A percentile compares a stretch with the other conserved stretches of the same genome.
Evolutionary conservation across 92 coral and sea anemone genomes (phyloP).

Genomic region (Bergia sp.): DNA sequence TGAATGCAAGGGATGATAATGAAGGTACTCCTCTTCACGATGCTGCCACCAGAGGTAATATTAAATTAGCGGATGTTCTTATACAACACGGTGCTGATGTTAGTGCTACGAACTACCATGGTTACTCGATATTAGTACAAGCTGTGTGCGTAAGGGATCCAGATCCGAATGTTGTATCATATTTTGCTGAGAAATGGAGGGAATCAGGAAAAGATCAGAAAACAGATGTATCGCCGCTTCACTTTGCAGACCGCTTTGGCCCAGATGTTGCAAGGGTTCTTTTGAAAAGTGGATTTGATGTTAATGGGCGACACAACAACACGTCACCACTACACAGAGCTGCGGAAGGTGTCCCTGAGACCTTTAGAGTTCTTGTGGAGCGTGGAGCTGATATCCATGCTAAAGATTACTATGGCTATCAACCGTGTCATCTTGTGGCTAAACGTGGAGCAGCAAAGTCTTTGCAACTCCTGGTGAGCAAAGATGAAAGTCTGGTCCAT

Average conservation of each 20-base stretch:
- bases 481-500: neutral
- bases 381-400: slow-evolving; percentile 4
- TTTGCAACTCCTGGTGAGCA: neutral
- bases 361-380: slow-evolving; percentile 1
- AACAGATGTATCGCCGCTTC: neutral
- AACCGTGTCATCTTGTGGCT: slow-evolving; percentile 19
- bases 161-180: neutral
- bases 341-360: slow-evolving; percentile 4
- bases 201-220: neutral
- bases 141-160: neutral
- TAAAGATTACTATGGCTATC: neutral
- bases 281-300: neutral
- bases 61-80: neutral
- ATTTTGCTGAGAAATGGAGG: slow-evolving; percentile 13
- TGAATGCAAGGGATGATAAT: neutral
- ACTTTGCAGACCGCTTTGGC: slow-evolving; percentile 18
- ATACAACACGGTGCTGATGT: slow-evolving; percentile 22
- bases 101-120: neutral
- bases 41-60: neutral
- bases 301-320: neutral
- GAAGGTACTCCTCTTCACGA: slow-evolving; percentile 7
- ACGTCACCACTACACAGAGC: slow-evolving; percentile 5
- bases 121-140: neutral
- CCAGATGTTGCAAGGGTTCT: slow-evolving; percentile 15
- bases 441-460: neutral